Percentiles rank a stretch among this genome's conserved stretches.
phyloP scores from a whole-genome alignment of 2,113 vertebrate species.

The Passerina amoena region DNA sequence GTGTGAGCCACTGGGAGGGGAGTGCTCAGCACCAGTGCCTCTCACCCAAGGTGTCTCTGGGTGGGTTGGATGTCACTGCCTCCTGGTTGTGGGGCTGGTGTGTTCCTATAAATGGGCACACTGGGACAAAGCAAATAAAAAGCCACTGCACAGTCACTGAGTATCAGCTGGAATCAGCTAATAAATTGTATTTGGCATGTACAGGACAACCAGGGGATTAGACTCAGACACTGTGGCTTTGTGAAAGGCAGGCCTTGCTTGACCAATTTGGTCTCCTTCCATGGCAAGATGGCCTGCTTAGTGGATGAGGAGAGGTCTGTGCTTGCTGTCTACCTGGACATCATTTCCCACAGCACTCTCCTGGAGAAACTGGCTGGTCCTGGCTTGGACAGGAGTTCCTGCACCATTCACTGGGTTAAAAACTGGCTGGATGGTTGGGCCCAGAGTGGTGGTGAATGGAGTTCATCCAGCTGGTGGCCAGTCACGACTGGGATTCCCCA shows the following conservation, averaged over 20 bases:
- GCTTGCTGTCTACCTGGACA: neutral
- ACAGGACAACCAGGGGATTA: neutral
- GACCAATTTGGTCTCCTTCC: neutral
- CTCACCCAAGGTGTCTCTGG: accelerated
- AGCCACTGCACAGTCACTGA: neutral
- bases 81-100: neutral
- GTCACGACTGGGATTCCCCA: neutral
- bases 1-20: accelerated
- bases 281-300: neutral
- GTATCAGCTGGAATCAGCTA: neutral
- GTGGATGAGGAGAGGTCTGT: neutral
- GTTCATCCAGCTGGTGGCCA: neutral
- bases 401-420: neutral
- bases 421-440: neutral
- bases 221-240: neutral
- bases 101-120: accelerated
- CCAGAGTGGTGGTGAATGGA: neutral
- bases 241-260: neutral
- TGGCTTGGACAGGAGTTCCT: neutral
- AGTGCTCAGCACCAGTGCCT: accelerated
- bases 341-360: neutral
- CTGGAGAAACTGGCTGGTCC: neutral
- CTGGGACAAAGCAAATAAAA: neutral
- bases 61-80: accelerated
- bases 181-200: neutral